Evolutionary conservation across 2,888 invertebrate genomes (phyloP).

Genomic region (Myopa tessellatipennis): DNA sequence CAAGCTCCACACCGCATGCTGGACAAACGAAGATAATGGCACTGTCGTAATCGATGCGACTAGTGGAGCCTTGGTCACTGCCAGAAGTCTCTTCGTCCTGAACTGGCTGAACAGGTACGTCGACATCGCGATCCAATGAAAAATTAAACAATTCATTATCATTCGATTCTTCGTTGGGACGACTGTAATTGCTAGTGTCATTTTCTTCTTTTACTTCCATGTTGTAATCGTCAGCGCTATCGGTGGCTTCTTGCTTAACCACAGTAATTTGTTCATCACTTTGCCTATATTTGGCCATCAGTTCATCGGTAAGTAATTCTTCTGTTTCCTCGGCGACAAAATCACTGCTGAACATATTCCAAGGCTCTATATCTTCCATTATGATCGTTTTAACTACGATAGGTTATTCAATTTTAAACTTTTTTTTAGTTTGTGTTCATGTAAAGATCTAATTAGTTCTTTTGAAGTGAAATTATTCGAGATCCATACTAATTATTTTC

Average conservation of each 20-base stretch:
- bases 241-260: slow-evolving; percentile 40
- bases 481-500: slow-evolving; percentile 11
- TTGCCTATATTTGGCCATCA: slow-evolving; percentile 33
- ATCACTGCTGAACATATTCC: slow-evolving; percentile 62
- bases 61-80: slow-evolving; percentile 44
- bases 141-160: slow-evolving; percentile 62
- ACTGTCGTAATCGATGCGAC: slow-evolving; percentile 57
- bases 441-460: no score
- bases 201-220: slow-evolving; percentile 11
- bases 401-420: no score
- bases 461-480: no score
- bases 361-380: slow-evolving; percentile 61
- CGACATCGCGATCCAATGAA: slow-evolving; percentile 52
- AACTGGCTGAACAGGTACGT: slow-evolving; percentile 24
- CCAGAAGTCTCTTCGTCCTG: not conserved
- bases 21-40: slow-evolving; percentile 63
- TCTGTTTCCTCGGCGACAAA: slow-evolving; percentile 51
- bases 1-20: slow-evolving; percentile 58
- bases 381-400: not conserved
- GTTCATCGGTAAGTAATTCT: slow-evolving; percentile 24
- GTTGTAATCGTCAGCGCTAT: slow-evolving; percentile 38
- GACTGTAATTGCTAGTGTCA: slow-evolving; percentile 23
- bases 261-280: slow-evolving; percentile 43
- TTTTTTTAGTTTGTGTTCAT: no score
- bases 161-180: slow-evolving; percentile 41